These are phyloP conservation scores for Zenarchopterus dispar DNA, from an alignment of 2,797 vertebrate genomes.

Conservation along the genomic window DNA sequence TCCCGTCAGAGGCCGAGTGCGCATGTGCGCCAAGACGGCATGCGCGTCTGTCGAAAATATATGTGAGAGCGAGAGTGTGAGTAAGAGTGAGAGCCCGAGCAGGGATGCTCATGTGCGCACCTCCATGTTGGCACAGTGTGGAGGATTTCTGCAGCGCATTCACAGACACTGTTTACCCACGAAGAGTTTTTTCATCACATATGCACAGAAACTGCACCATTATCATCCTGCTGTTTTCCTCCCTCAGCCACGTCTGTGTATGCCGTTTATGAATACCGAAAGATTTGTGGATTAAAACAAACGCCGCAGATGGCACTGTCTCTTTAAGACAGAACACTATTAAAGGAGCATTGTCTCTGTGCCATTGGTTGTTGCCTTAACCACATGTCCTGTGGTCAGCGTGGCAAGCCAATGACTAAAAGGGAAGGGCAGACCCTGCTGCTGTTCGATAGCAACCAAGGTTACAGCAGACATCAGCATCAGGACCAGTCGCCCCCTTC, in stretches of 20 bases:
- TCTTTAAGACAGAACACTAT: slow-evolving; percentile 77
- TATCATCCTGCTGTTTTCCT: slow-evolving; percentile 6
- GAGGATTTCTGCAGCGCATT: slow-evolving; percentile 51
- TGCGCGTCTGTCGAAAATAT: slow-evolving; percentile 79
- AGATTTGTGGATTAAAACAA: slow-evolving; percentile 47
- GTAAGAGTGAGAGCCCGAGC: slow-evolving; percentile 68
- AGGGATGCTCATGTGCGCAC: slow-evolving; percentile 66
- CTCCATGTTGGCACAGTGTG: slow-evolving; percentile 51
- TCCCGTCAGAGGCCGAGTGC: slow-evolving; percentile 59
- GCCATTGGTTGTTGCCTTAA: slow-evolving; percentile 77
- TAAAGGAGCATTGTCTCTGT: slow-evolving; percentile 65
- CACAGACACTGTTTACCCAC: slow-evolving; percentile 36
- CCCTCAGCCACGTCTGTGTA: slow-evolving; percentile 17
- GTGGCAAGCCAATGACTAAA: slow-evolving; percentile 79
- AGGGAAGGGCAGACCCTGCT: slow-evolving; percentile 82
- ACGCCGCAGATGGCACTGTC: slow-evolving; percentile 51
- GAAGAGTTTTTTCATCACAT: slow-evolving; percentile 28
- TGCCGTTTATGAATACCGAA: slow-evolving; percentile 16
- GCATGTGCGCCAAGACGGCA: slow-evolving; percentile 81
- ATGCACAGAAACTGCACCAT: neutral
- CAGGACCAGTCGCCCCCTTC: slow-evolving; percentile 68
- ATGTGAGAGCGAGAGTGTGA: slow-evolving; percentile 69
- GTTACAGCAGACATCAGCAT: slow-evolving; percentile 86
- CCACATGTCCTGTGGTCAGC: slow-evolving; percentile 82
- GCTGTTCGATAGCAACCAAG: slow-evolving; percentile 87